These are phyloP conservation scores for Proales similis DNA, from an alignment of 1,140 invertebrate species.

Conservation along the genomic window DNA sequence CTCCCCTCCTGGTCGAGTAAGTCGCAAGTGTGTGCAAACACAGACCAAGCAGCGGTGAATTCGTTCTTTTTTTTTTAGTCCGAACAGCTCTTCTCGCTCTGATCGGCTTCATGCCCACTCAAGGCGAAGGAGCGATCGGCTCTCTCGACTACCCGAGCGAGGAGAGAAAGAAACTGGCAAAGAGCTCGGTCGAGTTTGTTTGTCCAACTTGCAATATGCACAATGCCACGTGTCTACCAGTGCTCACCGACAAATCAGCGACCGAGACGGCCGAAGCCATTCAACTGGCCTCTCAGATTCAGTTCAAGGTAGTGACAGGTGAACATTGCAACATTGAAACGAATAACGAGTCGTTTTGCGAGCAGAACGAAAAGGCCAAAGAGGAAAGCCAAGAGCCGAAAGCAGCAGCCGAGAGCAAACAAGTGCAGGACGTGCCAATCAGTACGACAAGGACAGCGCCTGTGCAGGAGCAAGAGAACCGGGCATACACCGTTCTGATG, in stretches of 20 bases:
- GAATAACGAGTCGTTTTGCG: no score
- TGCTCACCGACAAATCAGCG: conserved; percentile 31
- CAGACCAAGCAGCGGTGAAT: no score
- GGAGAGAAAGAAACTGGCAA: conserved; percentile 70
- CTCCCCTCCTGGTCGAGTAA: conserved; percentile 82
- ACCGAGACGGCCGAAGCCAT: conserved; percentile 3
- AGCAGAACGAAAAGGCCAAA: no score
- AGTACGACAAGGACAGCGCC: no score
- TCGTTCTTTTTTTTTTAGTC: conserved; percentile 59
- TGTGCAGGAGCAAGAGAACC: no score
- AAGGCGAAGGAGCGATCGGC: conserved; percentile 75
- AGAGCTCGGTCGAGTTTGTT: conserved; percentile 23
- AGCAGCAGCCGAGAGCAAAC: no score
- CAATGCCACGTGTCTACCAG: conserved; percentile 4
- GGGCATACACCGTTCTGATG: no score
- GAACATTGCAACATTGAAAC: no score
- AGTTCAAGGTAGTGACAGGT: conserved; percentile 34
- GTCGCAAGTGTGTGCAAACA: conserved; percentile 38
- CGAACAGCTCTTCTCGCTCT: conserved; percentile 82
- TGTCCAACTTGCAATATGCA: conserved; percentile 20
- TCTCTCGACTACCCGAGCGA: conserved; percentile 76
- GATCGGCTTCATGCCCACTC: conserved; percentile 82
- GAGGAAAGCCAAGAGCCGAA: no score
- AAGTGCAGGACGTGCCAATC: no score
- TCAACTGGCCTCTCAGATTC: conserved; percentile 28